Evolutionary conservation across 1,140 invertebrate genomes (phyloP).

Genomic region (Halyomorpha halys): DNA sequence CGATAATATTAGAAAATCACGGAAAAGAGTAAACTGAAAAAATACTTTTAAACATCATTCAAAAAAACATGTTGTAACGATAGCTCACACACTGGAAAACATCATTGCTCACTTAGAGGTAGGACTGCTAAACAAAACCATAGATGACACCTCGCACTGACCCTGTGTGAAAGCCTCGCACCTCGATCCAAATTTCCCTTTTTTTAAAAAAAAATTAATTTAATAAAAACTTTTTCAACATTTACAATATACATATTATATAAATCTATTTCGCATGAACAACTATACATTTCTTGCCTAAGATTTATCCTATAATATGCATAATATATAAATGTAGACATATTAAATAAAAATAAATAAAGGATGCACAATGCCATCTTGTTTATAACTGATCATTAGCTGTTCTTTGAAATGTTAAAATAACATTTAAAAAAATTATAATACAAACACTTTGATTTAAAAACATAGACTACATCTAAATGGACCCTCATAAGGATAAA

Average conservation of each 20-base stretch:
- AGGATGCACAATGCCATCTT: constrained; percentile 29
- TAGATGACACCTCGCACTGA: constrained; percentile 16
- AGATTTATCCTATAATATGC: too few species aligned
- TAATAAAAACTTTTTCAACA: constrained; percentile 7
- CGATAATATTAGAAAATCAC: too few species aligned
- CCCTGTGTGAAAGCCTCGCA: constrained; percentile 25
- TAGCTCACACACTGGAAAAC: neutral
- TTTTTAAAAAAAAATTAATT: constrained; percentile 18
- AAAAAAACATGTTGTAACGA: too few species aligned
- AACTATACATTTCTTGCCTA: too few species aligned
- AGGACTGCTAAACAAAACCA: too few species aligned
- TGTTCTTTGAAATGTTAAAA: constrained; percentile 21
- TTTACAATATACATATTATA: neutral
- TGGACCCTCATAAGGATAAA: neutral
- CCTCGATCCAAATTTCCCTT: constrained; percentile 4
- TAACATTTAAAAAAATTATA: constrained; percentile 26
- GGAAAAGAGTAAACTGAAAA: too few species aligned
- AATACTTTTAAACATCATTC: too few species aligned
- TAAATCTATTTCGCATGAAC: constrained; percentile 11
- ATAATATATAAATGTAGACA: too few species aligned
- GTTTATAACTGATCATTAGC: neutral
- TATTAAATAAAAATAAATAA: neutral
- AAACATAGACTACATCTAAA: constrained; percentile 2
- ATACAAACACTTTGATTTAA: constrained; percentile 3
- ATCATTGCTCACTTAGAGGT: neutral